These are phyloP conservation scores for Cryptomyrus ogoouensis DNA, from an alignment of 2,113 vertebrate genomes.

Conservation along the genomic window DNA sequence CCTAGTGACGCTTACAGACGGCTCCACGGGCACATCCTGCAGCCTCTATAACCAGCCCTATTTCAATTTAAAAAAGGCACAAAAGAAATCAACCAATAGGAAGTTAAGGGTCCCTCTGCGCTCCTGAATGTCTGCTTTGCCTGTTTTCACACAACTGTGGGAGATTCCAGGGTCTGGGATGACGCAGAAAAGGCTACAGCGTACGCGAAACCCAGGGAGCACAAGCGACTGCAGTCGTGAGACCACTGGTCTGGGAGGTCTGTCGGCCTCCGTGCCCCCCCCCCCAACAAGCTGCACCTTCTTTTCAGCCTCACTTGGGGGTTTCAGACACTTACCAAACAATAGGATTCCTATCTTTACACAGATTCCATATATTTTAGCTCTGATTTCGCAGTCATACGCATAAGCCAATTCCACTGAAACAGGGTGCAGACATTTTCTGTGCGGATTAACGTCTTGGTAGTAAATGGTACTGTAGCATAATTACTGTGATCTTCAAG, in stretches of 20 bases:
- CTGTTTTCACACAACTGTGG: neutral
- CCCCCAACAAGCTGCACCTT: neutral
- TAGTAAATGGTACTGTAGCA: neutral
- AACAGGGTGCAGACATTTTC: neutral
- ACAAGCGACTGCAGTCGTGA: neutral
- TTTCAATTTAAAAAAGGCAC: neutral
- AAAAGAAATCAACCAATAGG: neutral
- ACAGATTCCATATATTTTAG: neutral
- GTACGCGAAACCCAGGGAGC: too few relatives aligned
- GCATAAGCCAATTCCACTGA: neutral
- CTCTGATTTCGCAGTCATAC: neutral
- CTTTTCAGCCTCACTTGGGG: neutral
- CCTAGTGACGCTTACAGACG: neutral
- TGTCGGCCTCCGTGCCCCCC: neutral
- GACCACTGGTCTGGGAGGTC: neutral
- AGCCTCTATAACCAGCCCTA: neutral
- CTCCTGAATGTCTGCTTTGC: neutral
- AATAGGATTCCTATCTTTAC: neutral
- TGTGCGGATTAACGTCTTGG: neutral
- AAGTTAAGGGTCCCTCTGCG: neutral
- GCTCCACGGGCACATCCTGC: neutral
- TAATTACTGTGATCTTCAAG: neutral
- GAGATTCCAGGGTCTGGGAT: neutral
- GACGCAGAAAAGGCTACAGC: neutral
- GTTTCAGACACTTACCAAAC: neutral